Evolutionary conservation across 64 coral and sea anemone genomes (phyloP), one percentile per base, ranked within the genome.

Genomic region (Astreopora myriophthalma): DNA sequence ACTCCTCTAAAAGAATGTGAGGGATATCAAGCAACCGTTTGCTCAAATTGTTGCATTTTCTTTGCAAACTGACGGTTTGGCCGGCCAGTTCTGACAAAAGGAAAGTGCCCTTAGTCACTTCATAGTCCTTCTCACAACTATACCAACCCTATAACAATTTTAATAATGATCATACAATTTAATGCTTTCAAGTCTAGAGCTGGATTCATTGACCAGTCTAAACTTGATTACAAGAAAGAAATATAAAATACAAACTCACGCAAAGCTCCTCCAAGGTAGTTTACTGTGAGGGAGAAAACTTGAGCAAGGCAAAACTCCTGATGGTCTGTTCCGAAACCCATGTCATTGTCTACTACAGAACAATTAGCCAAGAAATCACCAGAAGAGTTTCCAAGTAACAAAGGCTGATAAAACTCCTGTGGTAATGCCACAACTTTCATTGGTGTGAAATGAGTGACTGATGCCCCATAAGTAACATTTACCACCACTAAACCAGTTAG

Each of bases 281-380:
- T 75, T 65, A 91, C 85, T 1, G 91, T 94, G 42, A 96, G 58
- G 2, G 91, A 89, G 71, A 96, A 96, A 28, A 96, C 80, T n/a
- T 86, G 88, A 24, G 33, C 72, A 11, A 69, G 76, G 73, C 95
- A 96, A 60, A 79, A 93, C 31, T 70, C 76, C 30, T 61, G 80
- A 8, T 62, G 35, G 6, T 35, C 35, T 13, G 40, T 63, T 51
- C 58, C 86, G 33, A 38, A 38, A 34, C 37, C 29, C 48, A 75
- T 51, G 60, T 36, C 55, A 34, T 86, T 96, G 4, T 80, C 34
- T 17, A 83, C 65, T n/a, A 96, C 87, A 87, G 86, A 94, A 64
- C 95, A 96, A 66, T 96, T 96, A 0, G 84, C 73, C 68, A 96
- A 82, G 62, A 93, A 96, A 60, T 74, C 80, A 42, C 69, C 44